Evolutionary conservation across 2,888 invertebrate species (phyloP), one percentile per base, ranked within the genome.

Genomic region (Heterodera filipjevi): DNA sequence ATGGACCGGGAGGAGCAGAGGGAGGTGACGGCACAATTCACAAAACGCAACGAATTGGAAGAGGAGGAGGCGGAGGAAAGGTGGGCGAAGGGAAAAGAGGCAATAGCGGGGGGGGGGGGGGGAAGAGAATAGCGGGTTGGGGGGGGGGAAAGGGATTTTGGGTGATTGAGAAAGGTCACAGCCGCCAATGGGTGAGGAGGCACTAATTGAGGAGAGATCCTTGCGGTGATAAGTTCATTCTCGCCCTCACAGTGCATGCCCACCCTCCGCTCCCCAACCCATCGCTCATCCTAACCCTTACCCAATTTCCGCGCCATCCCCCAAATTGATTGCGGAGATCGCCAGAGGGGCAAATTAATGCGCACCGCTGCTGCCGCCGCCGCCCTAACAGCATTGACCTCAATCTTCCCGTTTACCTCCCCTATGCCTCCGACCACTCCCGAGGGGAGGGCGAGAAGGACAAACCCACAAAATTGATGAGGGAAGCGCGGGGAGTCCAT

Each of bases 331-430:
- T 75, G 75, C 75, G 75, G 68, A 75, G 66, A 46, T 49, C 75
- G 64, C 53, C 75, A 49, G 64, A 32, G 75, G 64, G 59, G 75
- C 75, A 75, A 75, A 75, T 75, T 75, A 75, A 75, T 75, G 75
- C 66, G 75, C 53, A 44, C 73, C 64, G 35, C n/a, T 59, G 59
- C 59, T 10, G 59, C 59, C 59, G 59, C 59, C 59, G 59, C 59
- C 59, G 59, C 59, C 59, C 59, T 59, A 59, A 59, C 59, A 68
- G 68, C 68, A 68, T 68, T 75, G 75, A 75, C 75, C 75, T 75
- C 75, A 75, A 75, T 75, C 75, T 68, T 33, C 32, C 53, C 66
- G 66, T 59, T 59, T 64, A 73, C 73, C 64, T 64, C 66, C 75
- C 49, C 66, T 39, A 35, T 49, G 35, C 44, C 75, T 44, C 66